phyloP scores from a whole-genome alignment of 2,888 invertebrate species.

The Cheilosia variabilis region DNA sequence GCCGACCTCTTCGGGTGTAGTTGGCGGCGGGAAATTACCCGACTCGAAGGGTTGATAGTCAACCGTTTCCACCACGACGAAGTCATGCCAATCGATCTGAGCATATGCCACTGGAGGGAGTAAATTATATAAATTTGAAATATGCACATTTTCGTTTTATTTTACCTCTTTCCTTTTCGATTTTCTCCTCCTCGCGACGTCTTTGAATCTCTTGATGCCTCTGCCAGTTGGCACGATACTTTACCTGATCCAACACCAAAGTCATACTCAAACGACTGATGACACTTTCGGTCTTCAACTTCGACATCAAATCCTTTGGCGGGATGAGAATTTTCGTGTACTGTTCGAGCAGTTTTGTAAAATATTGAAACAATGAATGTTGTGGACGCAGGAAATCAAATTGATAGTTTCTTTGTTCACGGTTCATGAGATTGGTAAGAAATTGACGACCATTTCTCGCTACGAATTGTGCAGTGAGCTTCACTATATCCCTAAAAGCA shows the following conservation, averaged over 20 bases:
- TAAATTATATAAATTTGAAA: not conserved
- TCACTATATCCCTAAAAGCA: conserved; percentile 93
- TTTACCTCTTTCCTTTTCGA: conserved; percentile 94
- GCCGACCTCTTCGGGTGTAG: conserved; percentile 98
- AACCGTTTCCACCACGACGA: conserved; percentile 99
- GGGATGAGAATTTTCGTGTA: conserved; percentile 99
- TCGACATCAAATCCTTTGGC: conserved; percentile 93
- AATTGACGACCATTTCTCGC: conserved; percentile 99
- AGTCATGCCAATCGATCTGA: conserved; percentile 99
- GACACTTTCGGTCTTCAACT: conserved; percentile 91
- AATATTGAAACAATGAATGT: conserved; percentile 99
- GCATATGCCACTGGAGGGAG: conserved; percentile 91
- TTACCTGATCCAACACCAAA: conserved; percentile 92
- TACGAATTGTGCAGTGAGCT: conserved; percentile 99
- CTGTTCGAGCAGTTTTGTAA: conserved; percentile 98
- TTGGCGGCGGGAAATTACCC: conserved; percentile 98
- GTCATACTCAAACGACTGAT: conserved; percentile 85
- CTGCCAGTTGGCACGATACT: conserved; percentile 98
- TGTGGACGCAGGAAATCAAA: conserved; percentile 99
- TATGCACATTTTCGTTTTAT: not conserved
- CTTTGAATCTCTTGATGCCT: conserved; percentile 96
- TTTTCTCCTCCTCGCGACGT: conserved; percentile 96
- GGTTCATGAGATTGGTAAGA: conserved; percentile 98
- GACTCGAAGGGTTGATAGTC: conserved; percentile 99
- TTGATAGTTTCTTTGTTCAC: conserved; percentile 98